Conservation (phyloP, 1,140 invertebrate genomes). For the Papilio glaucus region DNA sequence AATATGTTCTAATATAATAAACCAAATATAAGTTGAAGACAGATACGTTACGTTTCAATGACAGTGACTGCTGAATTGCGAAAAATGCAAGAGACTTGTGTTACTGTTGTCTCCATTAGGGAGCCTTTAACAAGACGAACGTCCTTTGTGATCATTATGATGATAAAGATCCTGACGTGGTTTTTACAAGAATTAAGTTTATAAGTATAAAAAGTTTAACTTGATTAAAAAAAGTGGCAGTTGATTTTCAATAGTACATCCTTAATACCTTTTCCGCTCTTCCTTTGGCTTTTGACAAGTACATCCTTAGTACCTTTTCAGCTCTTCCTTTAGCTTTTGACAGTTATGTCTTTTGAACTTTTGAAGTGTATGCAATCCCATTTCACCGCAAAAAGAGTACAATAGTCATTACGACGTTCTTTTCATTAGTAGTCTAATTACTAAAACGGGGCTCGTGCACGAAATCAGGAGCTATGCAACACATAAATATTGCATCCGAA, state of each 20-base stretch:
- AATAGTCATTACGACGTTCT: constrained; percentile 16
- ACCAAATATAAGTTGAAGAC: too few relatives aligned
- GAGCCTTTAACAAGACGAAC: too few relatives aligned
- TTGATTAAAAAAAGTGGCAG: background rate
- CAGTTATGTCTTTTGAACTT: constrained; percentile 12
- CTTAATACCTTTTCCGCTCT: background rate
- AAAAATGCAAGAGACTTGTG: too few relatives aligned
- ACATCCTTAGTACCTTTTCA: background rate
- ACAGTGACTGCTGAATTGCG: too few relatives aligned
- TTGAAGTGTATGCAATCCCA: constrained; percentile 18
- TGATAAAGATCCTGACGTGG: too few relatives aligned
- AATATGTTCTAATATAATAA: too few relatives aligned
- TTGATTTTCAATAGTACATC: background rate
- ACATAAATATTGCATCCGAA: background rate
- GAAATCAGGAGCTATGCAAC: background rate
- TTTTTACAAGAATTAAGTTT: too few relatives aligned
- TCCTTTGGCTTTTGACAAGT: constrained; percentile 18
- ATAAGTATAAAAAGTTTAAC: too few relatives aligned
- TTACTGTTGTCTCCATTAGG: too few relatives aligned
- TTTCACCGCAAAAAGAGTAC: constrained; percentile 10
- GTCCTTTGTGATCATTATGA: too few relatives aligned
- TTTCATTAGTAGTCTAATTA: constrained; percentile 23
- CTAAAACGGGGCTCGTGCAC: background rate
- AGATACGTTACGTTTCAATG: too few relatives aligned
- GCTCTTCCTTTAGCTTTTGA: constrained; percentile 21